Percentiles rank a stretch among this genome's conserved stretches.
Evolutionary conservation across 1,140 invertebrate genomes (phyloP).

Genomic region (Batillaria attramentaria): DNA sequence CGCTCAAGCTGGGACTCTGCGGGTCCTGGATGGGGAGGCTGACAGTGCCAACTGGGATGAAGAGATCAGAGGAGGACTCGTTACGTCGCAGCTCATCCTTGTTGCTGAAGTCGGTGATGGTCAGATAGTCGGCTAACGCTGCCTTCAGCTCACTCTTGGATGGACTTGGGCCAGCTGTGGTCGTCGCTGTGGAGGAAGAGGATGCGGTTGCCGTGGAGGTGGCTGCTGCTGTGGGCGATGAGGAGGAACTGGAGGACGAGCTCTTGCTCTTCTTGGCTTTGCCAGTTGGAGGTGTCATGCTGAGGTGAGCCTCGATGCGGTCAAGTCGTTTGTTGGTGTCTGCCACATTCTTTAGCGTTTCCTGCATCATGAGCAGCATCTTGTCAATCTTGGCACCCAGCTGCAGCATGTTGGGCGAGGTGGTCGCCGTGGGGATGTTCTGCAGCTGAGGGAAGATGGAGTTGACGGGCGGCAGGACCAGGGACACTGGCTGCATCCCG

Average conservation of each 20-base stretch:
- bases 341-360: conserved; percentile 24
- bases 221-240: conserved; percentile 18
- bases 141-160: conserved; percentile 40
- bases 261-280: conserved; percentile 27
- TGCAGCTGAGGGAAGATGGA: conserved; percentile 40
- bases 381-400: conserved; percentile 37
- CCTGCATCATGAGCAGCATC: conserved; percentile 38
- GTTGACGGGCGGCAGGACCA: conserved; percentile 36
- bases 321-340: conserved; percentile 41
- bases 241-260: neutral
- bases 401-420: conserved; percentile 34
- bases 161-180: conserved; percentile 18
- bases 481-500: conserved; percentile 37
- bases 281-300: conserved; percentile 1
- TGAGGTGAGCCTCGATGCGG: conserved; percentile 35
- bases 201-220: conserved; percentile 22
- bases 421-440: conserved; percentile 9
- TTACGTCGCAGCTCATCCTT: conserved; percentile 40
- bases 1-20: conserved; percentile 27
- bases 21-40: conserved; percentile 33
- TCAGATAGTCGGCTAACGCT: conserved; percentile 41
- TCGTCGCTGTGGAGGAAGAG: neutral
- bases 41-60: conserved; percentile 44
- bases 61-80: conserved; percentile 44
- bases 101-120: conserved; percentile 44